phyloP scores from a whole-genome alignment of 2,888 invertebrate species.

The Zootermopsis nevadensis region DNA sequence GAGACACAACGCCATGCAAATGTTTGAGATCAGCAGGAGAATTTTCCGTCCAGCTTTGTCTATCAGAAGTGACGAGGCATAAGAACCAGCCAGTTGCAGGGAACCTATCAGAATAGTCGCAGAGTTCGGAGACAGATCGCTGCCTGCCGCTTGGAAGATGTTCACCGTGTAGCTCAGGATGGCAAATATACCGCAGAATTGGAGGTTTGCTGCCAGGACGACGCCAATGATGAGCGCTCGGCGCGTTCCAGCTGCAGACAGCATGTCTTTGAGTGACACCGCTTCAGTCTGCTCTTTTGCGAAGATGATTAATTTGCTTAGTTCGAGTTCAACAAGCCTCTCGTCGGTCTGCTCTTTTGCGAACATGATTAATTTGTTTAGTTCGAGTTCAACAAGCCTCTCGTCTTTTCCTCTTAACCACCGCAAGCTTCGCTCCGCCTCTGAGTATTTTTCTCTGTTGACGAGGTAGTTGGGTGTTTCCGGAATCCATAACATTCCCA shows the following conservation, averaged over 20 bases:
- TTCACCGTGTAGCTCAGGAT: constrained; percentile 61
- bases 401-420: constrained; percentile 58
- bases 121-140: constrained; percentile 56
- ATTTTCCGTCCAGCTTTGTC: constrained; percentile 64
- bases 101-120: constrained; percentile 63
- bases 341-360: constrained; percentile 51
- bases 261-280: constrained; percentile 58
- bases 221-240: constrained; percentile 61
- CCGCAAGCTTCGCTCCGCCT: constrained; percentile 61
- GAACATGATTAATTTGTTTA: constrained; percentile 54
- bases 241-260: constrained; percentile 59
- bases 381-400: constrained; percentile 57
- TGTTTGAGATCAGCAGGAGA: constrained; percentile 63
- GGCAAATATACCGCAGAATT: constrained; percentile 63
- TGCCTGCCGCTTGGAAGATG: constrained; percentile 59
- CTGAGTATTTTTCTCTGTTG: constrained; percentile 62
- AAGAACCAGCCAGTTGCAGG: constrained; percentile 60
- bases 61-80: constrained; percentile 57
- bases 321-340: constrained; percentile 57
- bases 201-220: constrained; percentile 62
- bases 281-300: constrained; percentile 55
- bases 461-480: constrained; percentile 71
- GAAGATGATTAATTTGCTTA: constrained; percentile 54
- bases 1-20: constrained; percentile 58
- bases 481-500: constrained; percentile 66